Evolutionary conservation across 2,113 vertebrate species (phyloP), one percentile per base, ranked within the genome.

Genomic region (Ptyas mucosa): DNA sequence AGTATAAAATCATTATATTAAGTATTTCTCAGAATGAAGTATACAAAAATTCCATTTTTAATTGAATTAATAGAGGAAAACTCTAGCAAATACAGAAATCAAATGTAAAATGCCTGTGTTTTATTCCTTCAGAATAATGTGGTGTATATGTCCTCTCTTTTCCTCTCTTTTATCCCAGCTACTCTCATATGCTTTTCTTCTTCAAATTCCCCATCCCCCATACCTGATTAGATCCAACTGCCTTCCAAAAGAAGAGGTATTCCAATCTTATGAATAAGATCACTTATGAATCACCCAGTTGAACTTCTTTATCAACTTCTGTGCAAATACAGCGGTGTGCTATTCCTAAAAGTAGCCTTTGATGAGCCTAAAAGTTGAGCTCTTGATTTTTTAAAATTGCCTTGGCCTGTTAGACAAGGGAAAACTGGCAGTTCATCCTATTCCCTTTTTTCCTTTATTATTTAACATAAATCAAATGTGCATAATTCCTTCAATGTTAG

Each of bases 1-100:
- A 93, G 54, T 29, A 15, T 53, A 6, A 14, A 94, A 61, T 53
- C 81, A 90, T 86, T 61, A n/a, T 94, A 69, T 69, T 81, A 93
- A 64, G 26, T 18, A 69, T 46, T 93, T 88, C 39, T 39, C 43
- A 69, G 23, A 61, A 7, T 46, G 24, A 69, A n/a, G 39, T 69
- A 10, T 46, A 46, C 14, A 8, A 55, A 46, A 51, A 26, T 23
- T 12, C n/a, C 57, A 34, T 43, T 88, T 51, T 69, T 26, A 55
- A 20, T 12, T 64, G 11, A 87, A 15, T n/a, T 26, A 87, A n/a
- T 5, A 18, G 14, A 81, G 34, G 51, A 81, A 69, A 88, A 1
- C 43, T 57, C 49, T 10, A 61, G 11, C 2, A 29, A 18, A 58
- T 29, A n/a, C 29, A 69, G 7, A 46, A 69, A 20, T 5, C 39